Base-by-base conservation (phyloP, 2,797 vertebrate species). In the Chromobotia macracanthus region DNA sequence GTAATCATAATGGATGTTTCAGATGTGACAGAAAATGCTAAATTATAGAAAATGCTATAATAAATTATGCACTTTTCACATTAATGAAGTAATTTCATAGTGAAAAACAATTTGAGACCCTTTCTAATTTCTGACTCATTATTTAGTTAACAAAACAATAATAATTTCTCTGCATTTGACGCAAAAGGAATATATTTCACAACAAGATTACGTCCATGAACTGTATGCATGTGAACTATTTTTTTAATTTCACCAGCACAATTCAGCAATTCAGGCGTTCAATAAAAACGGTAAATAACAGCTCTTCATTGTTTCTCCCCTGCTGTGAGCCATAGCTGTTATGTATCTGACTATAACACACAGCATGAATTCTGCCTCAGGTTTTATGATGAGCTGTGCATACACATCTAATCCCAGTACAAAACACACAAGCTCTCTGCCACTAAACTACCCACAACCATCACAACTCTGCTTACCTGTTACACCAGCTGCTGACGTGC, bases 391-490 rank as follows among this genome's bases (percentile, higher is more conserved):
- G 13, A 38, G 28, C 19, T 13, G 21, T 25, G 53, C 21, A 31
- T 15, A 68, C 64, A 44, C 19, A 63, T 55, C 23, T 15, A 46
- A 41, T 15, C 38, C 61, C 38, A 56, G 11, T 15, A 23, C 35
- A 75, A 35, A 35, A 79, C 15, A 68, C 66, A 68, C 38, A 66
- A 55, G 1, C 11, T 3, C 63, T n/a, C 15, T 21, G 13, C 18
- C 16, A 18, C 50, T 56, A 73, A 11, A 25, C 21, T 13, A 58
- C 16, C 56, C 31, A 38, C 18, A 60, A 56, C 10, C 35, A 66
- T 67, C n/a, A 51, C 25, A 38, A 10, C 25, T 48, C 48, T 78
- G 92, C 93, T 93, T 86, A 93, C 92, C 92, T 65, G 58, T 84
- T 84, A 87, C 83, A 82, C 81, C 85, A 84, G 87, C 80, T 81